These are phyloP conservation scores for Anabacerthia variegaticeps DNA, from an alignment of 2,797 vertebrate genomes.

Conservation along the genomic window DNA sequence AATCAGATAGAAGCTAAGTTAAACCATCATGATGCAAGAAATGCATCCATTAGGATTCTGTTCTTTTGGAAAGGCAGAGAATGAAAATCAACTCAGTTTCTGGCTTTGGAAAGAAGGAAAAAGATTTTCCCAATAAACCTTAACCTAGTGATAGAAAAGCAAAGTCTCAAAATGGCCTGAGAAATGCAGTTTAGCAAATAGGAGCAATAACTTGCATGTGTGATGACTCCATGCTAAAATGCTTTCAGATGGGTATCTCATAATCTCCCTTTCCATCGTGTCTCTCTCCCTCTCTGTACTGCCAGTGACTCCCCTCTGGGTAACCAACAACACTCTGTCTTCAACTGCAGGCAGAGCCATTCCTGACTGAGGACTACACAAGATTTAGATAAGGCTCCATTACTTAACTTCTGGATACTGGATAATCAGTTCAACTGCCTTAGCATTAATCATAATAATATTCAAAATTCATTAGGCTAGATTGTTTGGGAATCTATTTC, in stretches of 20 bases:
- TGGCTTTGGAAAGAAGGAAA: neutral
- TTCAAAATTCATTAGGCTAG: slow-evolving; percentile 78
- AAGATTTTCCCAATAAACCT: slow-evolving; percentile 7
- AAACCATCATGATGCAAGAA: slow-evolving; percentile 8
- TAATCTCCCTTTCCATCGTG: neutral
- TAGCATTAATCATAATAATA: slow-evolving; percentile 77
- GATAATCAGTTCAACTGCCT: slow-evolving; percentile 53
- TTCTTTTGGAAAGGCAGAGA: neutral
- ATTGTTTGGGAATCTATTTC: slow-evolving; percentile 80
- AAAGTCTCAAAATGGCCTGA: slow-evolving; percentile 18
- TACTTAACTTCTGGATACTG: slow-evolving; percentile 17
- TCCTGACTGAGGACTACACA: neutral
- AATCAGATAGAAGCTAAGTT: slow-evolving; percentile 16
- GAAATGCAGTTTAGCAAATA: slow-evolving; percentile 12
- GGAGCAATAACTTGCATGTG: neutral
- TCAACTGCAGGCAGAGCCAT: neutral
- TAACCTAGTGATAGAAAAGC: neutral
- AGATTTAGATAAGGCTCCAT: slow-evolving; percentile 37
- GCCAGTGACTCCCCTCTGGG: neutral
- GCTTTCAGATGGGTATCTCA: neutral
- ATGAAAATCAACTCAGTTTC: slow-evolving; percentile 1
- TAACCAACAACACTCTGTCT: neutral
- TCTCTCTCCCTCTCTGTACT: neutral
- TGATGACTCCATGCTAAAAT: neutral
- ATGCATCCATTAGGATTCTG: neutral